Evolutionary conservation across 2,888 invertebrate species (phyloP).

Genomic region (Diaprepes abbreviatus): DNA sequence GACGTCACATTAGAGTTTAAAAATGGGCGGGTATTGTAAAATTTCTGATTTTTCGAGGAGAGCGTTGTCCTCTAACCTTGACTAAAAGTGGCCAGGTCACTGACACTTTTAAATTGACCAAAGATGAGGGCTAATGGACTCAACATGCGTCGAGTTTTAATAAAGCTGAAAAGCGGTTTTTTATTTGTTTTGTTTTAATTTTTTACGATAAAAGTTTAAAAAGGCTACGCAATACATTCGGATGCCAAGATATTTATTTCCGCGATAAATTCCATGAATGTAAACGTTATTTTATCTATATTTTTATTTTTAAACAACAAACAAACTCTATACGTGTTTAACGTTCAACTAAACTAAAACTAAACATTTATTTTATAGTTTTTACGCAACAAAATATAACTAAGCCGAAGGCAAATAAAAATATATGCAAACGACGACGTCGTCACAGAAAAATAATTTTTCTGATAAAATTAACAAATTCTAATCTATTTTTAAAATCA

Average conservation of each 20-base stretch:
- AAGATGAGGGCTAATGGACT: slow-evolving; percentile 36
- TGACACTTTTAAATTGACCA: slow-evolving; percentile 42
- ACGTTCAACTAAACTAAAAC: neutral
- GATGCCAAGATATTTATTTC: slow-evolving; percentile 14
- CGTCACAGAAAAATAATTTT: slow-evolving; percentile 7
- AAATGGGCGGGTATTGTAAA: slow-evolving; percentile 52
- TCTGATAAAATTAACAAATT: neutral
- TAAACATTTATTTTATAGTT: slow-evolving; percentile 14
- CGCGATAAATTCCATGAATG: slow-evolving; percentile 1
- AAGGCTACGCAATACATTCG: neutral
- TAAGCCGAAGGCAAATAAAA: slow-evolving; percentile 7
- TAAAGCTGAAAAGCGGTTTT: slow-evolving; percentile 12
- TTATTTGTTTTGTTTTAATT: neutral
- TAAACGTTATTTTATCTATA: slow-evolving; percentile 3
- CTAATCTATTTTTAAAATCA: neutral
- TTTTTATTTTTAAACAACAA: slow-evolving; percentile 15
- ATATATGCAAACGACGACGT: neutral
- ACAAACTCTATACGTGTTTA: neutral
- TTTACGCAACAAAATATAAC: neutral
- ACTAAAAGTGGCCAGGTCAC: slow-evolving; percentile 52
- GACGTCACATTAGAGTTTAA: slow-evolving; percentile 41
- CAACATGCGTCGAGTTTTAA: neutral
- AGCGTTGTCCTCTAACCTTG: slow-evolving; percentile 51
- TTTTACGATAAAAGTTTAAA: slow-evolving; percentile 1
- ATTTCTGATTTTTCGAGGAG: slow-evolving; percentile 44